These are phyloP conservation scores for Irena cyanogastra DNA, from an alignment of 2,113 vertebrate species.

Conservation along the genomic window DNA sequence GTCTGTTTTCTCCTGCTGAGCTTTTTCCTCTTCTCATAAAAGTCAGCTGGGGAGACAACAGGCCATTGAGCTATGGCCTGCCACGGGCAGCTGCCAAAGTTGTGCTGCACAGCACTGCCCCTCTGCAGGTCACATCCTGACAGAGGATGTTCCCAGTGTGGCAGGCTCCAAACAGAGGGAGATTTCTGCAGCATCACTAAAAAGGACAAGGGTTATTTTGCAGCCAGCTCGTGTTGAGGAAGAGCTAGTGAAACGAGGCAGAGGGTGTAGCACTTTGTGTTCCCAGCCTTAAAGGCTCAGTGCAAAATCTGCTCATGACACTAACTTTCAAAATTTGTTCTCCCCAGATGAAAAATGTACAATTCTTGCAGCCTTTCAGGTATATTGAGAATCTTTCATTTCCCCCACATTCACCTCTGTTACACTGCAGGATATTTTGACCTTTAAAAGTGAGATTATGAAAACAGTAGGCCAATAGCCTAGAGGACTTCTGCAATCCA, in stretches of 20 bases:
- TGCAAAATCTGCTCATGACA: not conserved
- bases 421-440: not conserved
- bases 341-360: not conserved
- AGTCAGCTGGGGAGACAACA: not conserved
- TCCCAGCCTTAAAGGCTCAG: not conserved
- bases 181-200: not conserved
- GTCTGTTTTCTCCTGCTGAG: conserved; percentile 16
- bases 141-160: not conserved
- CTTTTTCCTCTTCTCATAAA: conserved; percentile 38
- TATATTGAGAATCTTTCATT: not conserved
- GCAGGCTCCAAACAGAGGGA: not conserved
- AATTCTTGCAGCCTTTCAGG: not conserved
- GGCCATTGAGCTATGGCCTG: not conserved
- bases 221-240: not conserved
- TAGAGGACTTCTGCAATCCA: not conserved
- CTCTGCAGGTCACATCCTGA: not conserved
- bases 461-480: not conserved
- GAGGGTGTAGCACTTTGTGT: not conserved
- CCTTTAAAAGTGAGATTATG: not conserved
- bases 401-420: not conserved
- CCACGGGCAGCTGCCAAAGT: not conserved
- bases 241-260: not conserved
- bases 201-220: not conserved
- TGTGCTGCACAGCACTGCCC: not conserved
- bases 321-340: not conserved